phyloP scores from a whole-genome alignment of 92 coral and sea anemone species.

The Palythoa caribaeorum region DNA sequence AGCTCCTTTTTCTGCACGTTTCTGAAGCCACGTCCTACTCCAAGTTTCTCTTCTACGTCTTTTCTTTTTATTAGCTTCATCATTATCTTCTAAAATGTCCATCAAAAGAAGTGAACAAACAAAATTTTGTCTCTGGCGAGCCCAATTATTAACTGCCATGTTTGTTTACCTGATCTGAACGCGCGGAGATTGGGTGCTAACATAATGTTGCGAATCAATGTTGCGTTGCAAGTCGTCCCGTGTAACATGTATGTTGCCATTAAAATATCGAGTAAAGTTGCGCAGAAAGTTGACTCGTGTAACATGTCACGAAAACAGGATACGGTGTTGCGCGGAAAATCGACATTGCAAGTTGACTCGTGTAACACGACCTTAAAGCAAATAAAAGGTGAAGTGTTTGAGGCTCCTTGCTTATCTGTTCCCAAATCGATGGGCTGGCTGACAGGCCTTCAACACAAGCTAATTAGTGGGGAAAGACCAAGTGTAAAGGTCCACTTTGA shows the following conservation, averaged over 20 bases:
- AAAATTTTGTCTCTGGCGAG: slow-evolving; percentile 20
- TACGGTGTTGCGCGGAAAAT: not conserved
- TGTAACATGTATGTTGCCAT: slow-evolving; percentile 36
- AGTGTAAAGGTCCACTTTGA: slow-evolving; percentile 30
- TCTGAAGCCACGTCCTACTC: slow-evolving; percentile 35
- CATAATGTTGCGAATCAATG: slow-evolving; percentile 24
- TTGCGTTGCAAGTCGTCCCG: slow-evolving; percentile 31
- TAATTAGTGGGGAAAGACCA: not conserved
- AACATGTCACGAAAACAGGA: slow-evolving; percentile 23
- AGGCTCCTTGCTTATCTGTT: not conserved
- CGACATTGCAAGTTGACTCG: too few relatives aligned
- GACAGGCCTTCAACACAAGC: slow-evolving; percentile 69
- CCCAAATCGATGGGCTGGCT: slow-evolving; percentile 71
- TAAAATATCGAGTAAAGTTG: slow-evolving; percentile 11
- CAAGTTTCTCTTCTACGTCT: slow-evolving; percentile 21
- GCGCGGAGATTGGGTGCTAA: slow-evolving; percentile 19
- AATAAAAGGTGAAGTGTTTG: slow-evolving; percentile 7
- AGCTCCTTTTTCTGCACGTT: slow-evolving; percentile 35
- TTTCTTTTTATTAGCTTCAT: slow-evolving; percentile 1
- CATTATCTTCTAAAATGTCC: slow-evolving; percentile 30
- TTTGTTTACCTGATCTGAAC: slow-evolving; percentile 2
- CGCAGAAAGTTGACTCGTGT: slow-evolving; percentile 34
- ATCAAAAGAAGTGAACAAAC: slow-evolving; percentile 17
- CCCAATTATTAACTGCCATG: slow-evolving; percentile 12
- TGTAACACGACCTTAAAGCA: too few relatives aligned